These are phyloP conservation scores for Trissolcus brochymenae DNA, from an alignment of 2,888 invertebrate species.

Conservation along the genomic window DNA sequence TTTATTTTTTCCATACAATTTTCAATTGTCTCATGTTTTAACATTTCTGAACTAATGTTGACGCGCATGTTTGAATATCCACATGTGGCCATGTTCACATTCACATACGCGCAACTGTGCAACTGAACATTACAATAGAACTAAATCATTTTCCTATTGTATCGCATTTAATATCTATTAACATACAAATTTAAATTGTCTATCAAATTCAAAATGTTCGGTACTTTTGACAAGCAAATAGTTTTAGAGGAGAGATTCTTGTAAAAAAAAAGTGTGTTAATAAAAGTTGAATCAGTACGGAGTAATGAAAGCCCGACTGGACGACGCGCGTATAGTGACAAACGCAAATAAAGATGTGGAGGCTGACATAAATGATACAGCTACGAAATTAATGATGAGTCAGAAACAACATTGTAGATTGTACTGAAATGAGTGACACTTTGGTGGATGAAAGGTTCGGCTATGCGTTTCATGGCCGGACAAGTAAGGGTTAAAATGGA, in stretches of 20 bases:
- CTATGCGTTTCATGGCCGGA: conserved; percentile 41
- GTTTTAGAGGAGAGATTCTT: too few species aligned
- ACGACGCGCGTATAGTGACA: conserved; percentile 31
- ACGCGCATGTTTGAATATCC: too few species aligned
- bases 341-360: conserved; percentile 39
- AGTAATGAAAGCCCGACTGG: conserved; percentile 24
- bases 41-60: too few species aligned
- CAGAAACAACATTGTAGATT: conserved; percentile 24
- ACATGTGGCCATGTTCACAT: too few species aligned
- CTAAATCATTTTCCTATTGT: too few species aligned
- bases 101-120: too few species aligned
- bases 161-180: too few species aligned
- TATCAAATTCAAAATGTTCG: too few species aligned
- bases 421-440: conserved; percentile 28
- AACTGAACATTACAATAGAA: too few species aligned
- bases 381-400: conserved; percentile 42
- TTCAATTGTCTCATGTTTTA: not conserved
- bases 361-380: conserved; percentile 31
- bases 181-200: too few species aligned
- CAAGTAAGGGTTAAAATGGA: conserved; percentile 39
- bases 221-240: too few species aligned
- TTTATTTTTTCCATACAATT: not conserved
- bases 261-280: not conserved
- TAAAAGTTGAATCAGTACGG: not conserved
- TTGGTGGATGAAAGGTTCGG: conserved; percentile 18